These are phyloP conservation scores for Cerceris ruficornis DNA, from an alignment of 2,888 invertebrate genomes.

Conservation along the genomic window DNA sequence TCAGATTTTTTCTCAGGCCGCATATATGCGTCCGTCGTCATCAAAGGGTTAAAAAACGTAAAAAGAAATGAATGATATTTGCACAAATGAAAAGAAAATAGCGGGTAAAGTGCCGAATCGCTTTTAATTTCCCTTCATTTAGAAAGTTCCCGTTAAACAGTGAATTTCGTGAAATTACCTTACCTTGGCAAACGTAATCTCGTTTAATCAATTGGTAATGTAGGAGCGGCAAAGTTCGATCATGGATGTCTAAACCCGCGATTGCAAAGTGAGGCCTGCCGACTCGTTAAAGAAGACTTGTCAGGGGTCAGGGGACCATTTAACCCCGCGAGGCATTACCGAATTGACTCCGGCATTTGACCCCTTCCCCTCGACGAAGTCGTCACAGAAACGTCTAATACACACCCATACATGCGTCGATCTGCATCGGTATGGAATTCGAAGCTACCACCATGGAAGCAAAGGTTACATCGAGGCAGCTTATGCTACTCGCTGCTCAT, in stretches of 20 bases:
- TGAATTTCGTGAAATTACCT: background rate
- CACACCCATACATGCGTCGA: background rate
- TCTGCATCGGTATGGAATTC: conserved; percentile 20
- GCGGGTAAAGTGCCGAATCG: too few species aligned
- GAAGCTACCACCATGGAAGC: conserved; percentile 30
- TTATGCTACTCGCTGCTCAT: conserved; percentile 56
- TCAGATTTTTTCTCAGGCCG: too few species aligned
- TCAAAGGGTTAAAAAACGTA: too few species aligned
- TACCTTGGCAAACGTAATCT: background rate
- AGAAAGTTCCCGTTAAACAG: too few species aligned
- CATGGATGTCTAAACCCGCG: conserved; percentile 42
- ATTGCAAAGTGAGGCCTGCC: conserved; percentile 64
- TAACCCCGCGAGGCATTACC: conserved; percentile 76
- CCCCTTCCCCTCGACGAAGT: conserved; percentile 62
- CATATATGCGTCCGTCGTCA: too few species aligned
- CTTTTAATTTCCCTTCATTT: too few species aligned
- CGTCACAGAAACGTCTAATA: conserved; percentile 18
- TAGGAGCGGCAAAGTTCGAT: conserved; percentile 1
- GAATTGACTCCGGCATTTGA: conserved; percentile 78
- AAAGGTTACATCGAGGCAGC: conserved; percentile 32
- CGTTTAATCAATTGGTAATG: background rate
- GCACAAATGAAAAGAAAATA: too few species aligned
- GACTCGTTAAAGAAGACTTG: conserved; percentile 62
- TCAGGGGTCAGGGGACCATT: conserved; percentile 74
- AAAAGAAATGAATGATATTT: too few species aligned